Evolutionary conservation across 2,113 vertebrate genomes (phyloP), one percentile per base, ranked within the genome.

Genomic region (Cyanoramphus novaezelandiae): DNA sequence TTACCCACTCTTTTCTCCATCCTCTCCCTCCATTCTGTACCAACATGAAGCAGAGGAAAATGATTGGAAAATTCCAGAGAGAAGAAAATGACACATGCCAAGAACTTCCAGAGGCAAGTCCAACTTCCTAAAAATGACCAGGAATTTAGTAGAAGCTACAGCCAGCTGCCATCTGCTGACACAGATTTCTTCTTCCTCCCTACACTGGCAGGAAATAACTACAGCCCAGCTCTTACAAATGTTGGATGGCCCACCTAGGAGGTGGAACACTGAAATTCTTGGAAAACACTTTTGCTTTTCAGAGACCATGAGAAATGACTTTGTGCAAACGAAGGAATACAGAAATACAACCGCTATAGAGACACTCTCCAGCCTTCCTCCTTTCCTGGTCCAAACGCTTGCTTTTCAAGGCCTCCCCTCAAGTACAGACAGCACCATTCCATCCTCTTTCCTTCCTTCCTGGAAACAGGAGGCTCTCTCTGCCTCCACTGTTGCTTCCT

Each of bases 71-170:
- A 70, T 92, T 82, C 46, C 88, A 90, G n/a, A 16, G 71, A 81
- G 55, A 90, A 86, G 88, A 86, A 92, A 77, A 53, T 14, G 20
- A 88, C 24, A 80, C 43, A 9, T 50, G 57, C 49, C 69, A 83
- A 91, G 31, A 97, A 64, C 95, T 96, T 95, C 83, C 83, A 95
- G 84, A 90, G 24, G 77, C 67, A 57, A 95, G 16, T 75, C 92
- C 90, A 90, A 49, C 68, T 74, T 86, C 93, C 77, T 62, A 47
- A 80, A 67, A 82, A 53, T 4, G 13, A 82, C 44, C 76, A 72
- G 78, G 86, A 90, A 78, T 53, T 43, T 1, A 31, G 24, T 0
- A 62, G 47, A 41, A 64, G 46, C 65, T 62, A 50, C 21, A 76
- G 52, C 43, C 70, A 81, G 82, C 17, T 10, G 2, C 37, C n/a